Evolutionary conservation across 2,888 invertebrate genomes (phyloP).

Genomic region (Caenorhabditis angaria): DNA sequence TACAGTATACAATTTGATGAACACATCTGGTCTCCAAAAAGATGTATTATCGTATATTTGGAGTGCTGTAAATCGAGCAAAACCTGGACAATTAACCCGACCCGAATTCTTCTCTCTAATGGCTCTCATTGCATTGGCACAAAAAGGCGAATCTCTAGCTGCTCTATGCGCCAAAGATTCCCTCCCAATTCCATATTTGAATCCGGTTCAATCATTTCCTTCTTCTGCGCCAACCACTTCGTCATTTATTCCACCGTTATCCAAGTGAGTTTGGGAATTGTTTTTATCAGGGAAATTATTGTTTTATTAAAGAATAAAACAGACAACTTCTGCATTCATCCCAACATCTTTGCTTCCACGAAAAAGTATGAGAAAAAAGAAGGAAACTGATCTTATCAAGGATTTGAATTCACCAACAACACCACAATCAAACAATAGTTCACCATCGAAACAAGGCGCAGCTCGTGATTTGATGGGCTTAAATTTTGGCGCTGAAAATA

Average conservation of each 20-base stretch:
- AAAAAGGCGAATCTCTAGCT: conserved; percentile 67
- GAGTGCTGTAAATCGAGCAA: conserved; percentile 74
- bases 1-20: conserved; percentile 74
- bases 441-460: conserved; percentile 26
- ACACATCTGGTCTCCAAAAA: conserved; percentile 74
- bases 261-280: conserved; percentile 33
- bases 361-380: conserved; percentile 35
- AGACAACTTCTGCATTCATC: conserved; percentile 43
- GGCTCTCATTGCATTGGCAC: conserved; percentile 75
- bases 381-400: conserved; percentile 36
- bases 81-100: conserved; percentile 74
- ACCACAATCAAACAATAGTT: conserved; percentile 19
- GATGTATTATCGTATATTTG: conserved; percentile 75
- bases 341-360: conserved; percentile 43
- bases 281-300: neutral
- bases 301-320: conserved; percentile 29
- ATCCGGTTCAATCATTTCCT: conserved; percentile 43
- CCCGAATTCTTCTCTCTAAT: conserved; percentile 75
- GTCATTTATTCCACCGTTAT: conserved; percentile 29
- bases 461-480: conserved; percentile 24
- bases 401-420: conserved; percentile 6
- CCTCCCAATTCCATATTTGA: conserved; percentile 64
- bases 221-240: conserved; percentile 19
- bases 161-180: conserved; percentile 58
- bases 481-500: conserved; percentile 18